A percentile compares a stretch with the other conserved stretches of the same genome.
Evolutionary conservation across 2,888 invertebrate genomes (phyloP).

Genomic region (Dascillus cervinus): DNA sequence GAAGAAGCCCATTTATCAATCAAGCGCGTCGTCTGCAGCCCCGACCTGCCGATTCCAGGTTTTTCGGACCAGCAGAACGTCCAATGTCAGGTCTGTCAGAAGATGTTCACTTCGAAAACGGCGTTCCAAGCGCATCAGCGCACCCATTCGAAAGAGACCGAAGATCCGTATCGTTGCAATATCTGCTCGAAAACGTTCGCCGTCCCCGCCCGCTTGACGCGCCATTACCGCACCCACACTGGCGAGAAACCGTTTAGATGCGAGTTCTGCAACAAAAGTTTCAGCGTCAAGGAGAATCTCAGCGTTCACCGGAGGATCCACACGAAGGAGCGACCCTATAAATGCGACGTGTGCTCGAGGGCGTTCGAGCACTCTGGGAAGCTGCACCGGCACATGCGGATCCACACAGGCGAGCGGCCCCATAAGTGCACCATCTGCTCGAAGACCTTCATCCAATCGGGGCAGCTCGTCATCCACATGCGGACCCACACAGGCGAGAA

Average conservation of each 20-base stretch:
- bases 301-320: conserved; percentile 86
- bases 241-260: conserved; percentile 86
- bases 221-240: conserved; percentile 85
- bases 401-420: conserved; percentile 84
- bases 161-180: conserved; percentile 80
- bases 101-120: conserved; percentile 36
- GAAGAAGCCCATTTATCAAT: conserved; percentile 34
- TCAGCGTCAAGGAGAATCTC: conserved; percentile 87
- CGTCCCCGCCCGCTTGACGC: conserved; percentile 75
- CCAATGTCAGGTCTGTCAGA: conserved; percentile 42
- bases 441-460: conserved; percentile 87
- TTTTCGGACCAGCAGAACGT: conserved; percentile 23
- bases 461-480: conserved; percentile 85
- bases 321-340: conserved; percentile 85
- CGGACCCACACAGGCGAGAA: conserved; percentile 82
- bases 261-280: conserved; percentile 87
- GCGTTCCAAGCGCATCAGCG: conserved; percentile 35
- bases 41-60: conserved; percentile 48
- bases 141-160: conserved; percentile 37
- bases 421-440: conserved; percentile 83
- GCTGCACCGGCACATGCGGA: conserved; percentile 82
- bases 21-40: conserved; percentile 53
- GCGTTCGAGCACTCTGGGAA: conserved; percentile 90
- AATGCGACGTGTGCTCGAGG: conserved; percentile 79
- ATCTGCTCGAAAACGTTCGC: conserved; percentile 88